Base-by-base conservation (phyloP, 2,797 vertebrate genomes). In the Serranus cabrilla region DNA sequence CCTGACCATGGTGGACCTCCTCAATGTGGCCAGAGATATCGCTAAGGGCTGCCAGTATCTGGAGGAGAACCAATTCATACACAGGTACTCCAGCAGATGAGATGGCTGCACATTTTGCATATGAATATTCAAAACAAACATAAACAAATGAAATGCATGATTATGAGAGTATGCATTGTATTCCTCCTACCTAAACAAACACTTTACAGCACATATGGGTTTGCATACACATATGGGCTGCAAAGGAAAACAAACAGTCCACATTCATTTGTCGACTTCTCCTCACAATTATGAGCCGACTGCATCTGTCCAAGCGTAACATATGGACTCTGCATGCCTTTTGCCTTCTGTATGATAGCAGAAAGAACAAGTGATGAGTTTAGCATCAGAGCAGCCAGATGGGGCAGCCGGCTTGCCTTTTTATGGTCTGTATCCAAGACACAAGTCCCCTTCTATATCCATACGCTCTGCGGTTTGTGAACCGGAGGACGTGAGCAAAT, bases 61-160 rank as follows among this genome's bases (percentile, higher is more conserved):
- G 80, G 98, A 99, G 91, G 98, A 99, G 87, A 99, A 99, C 86
- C 98, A 99, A 85, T 99, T 99, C 86, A 99, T 99, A 80, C 98
- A 99, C 95, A 97, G 98, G 98, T 99, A 91, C 42, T 6, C 45
- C 11, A 23, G 9, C 78, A 79, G 40, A 71, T 62, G 11, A 79
- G 40, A 71, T 62, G 9, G 46, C 5, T 21, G 2, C 54, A 52
- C 27, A 46, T 50, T 68, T 16, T 64, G 37, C 60, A 71, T 43
- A 31, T 59, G 5, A 50, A 69, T 21, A 21, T 60, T 74, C 18
- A 50, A 72, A 74, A 55, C 23, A 4, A 71, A 34, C 34, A 72
- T 10, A 18, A 27, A 65, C 25, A 68, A 34, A 52, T 21, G 46
- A 13, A 40, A 31, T 0, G 1, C 12, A 64, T 37, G 14, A 39